Base-by-base conservation (phyloP, 2,113 vertebrate species). In the Bothrops jararaca region DNA sequence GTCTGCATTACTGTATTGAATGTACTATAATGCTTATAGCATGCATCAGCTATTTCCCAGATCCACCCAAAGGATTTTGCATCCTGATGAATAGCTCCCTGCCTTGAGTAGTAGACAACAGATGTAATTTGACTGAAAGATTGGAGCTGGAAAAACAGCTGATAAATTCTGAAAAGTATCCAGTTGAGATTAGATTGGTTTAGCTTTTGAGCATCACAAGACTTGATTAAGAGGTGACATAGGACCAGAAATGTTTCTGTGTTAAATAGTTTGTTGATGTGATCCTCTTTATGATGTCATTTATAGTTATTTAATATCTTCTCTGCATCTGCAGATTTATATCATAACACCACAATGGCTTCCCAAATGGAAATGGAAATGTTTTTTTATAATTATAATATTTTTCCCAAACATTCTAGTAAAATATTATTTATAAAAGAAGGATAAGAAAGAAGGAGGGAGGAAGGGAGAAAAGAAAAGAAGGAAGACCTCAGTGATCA, bases 101-200 rank as follows among this genome's bases (percentile, higher is more conserved):
- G 74, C 13, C 48, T 0, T 0, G 56, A 24, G 88, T 29, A 85
- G 5, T 29, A 92, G n/a, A 29, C 87, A 88, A 86, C 86, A 95
- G 89, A 92, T 53, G 23, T 15, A 23, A 10, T 7, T 9, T 29
- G 87, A 89, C 29, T 53, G 85, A 85, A 93, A 64, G 15, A 0
- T 92, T 93, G 88, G 87, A 48, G 45, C 88, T 48, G 93, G 53
- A 85, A 23, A 80, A 29, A 18, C 39, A 87, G n/a, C 26, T 92
- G 86, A 50, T 80, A 87, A 92, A 92, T 94, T 91, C 18, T 85
- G 80, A 89, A 90, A 85, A 86, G 91, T 29, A 89, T 92, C 87
- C 87, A 86, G 34, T 54, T 52, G 57, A 11, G 85, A 90, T 94
- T 95, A 90, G 88, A 85, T 92, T 45, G 96, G 57, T 93, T 96